Base-by-base conservation (phyloP, 2,888 invertebrate species). In the Eristalinus sepulchralis region DNA sequence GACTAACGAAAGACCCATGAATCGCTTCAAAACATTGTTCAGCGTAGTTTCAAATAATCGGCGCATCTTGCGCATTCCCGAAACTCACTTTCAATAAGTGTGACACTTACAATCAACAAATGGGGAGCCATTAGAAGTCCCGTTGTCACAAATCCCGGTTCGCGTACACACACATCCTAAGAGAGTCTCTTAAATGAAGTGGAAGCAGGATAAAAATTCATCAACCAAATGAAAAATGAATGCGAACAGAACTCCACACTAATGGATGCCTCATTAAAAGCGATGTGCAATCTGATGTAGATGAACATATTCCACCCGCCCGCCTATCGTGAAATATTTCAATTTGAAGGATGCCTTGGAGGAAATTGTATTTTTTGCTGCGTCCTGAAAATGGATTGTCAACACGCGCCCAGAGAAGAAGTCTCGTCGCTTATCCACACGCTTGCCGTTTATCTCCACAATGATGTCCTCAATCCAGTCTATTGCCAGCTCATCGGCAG, bases 141-240 rank as follows among this genome's bases (percentile, higher is more conserved):
- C 47, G 6, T 1, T 4, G 34, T 34, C 47, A 47, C n/a, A 17
- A n/a, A 6, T 47, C 17, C 9, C 47, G 17, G 4, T 17, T 47
- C 47, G 6, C 47, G 0, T 1, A 8, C 17, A 47, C n/a, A 17
- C 1, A 17, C 47, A 47, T 6, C 47, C 20, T 36, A 33, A 33
- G 17, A 17, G 9, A 57, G 64, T 39, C 64, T 71, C 59, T 33
- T 66, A 72, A 79, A 79, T 79, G 59, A 79, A 79, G 57, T 72
- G 66, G 71, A 79, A 79, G 57, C 71, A 20, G 71, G 79, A 79
- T 79, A 79, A 79, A 71, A 72, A 72, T 66, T 66, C 71, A 72
- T 79, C 79, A 72, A 66, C 66, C 63, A 71, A 71, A 78, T 78
- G 78, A 71, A 72, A 79, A 79, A 79, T 79, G 59, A 60, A 72